Evolutionary conservation across 2,113 vertebrate species (phyloP).

Genomic region (Oryctolagus cuniculus): DNA sequence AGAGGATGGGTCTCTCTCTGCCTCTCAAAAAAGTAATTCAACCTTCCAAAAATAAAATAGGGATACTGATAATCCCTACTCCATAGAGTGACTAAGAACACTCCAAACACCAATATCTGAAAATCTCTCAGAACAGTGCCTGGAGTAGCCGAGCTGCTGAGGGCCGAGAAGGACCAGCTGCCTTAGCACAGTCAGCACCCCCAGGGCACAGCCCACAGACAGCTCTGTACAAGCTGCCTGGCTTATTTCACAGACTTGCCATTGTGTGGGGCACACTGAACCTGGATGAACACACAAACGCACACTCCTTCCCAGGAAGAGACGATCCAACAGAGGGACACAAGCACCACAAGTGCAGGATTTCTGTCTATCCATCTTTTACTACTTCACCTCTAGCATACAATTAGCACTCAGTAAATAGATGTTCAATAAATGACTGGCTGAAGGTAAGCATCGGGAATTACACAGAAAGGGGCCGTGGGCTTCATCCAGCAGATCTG

Average conservation of each 20-base stretch:
- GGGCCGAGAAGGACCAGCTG: neutral
- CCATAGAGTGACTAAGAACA: neutral
- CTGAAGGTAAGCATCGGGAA: neutral
- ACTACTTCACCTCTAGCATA: neutral
- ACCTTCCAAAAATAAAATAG: neutral
- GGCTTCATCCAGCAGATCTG: neutral
- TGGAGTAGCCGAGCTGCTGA: neutral
- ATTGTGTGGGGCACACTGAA: rapidly evolving
- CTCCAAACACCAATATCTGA: neutral
- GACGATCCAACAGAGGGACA: neutral
- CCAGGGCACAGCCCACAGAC: rapidly evolving
- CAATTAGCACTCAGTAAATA: neutral
- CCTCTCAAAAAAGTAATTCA: too few relatives aligned
- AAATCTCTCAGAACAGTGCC: neutral
- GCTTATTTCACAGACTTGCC: too few relatives aligned
- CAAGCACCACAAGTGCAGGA: neutral
- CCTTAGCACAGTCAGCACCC: neutral
- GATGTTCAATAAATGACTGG: neutral
- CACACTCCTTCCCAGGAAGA: too few relatives aligned
- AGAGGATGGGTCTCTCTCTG: too few relatives aligned
- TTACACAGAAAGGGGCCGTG: neutral
- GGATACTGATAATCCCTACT: neutral
- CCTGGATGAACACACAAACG: rapidly evolving
- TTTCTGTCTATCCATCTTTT: rapidly evolving
- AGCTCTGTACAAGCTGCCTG: too few relatives aligned